Percentiles rank a stretch among this genome's conserved stretches.
Conservation (phyloP, 1,140 invertebrate species). For the Drosophila miranda region DNA sequence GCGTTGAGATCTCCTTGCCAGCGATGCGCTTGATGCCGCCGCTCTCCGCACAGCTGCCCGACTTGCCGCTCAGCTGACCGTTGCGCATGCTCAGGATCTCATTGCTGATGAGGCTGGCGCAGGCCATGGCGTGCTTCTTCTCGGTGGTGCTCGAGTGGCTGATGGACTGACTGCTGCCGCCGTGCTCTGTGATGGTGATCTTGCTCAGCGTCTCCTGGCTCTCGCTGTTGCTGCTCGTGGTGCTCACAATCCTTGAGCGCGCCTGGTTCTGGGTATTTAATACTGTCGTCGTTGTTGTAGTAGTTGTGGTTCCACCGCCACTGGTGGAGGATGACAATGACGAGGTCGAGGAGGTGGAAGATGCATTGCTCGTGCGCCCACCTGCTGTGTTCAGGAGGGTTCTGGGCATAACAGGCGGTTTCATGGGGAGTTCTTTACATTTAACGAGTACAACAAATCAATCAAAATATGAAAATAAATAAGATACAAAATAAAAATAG, state of each 20-base stretch:
- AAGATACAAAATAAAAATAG: slow-evolving; percentile 59
- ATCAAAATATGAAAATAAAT: slow-evolving; percentile 74
- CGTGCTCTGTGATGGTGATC: slow-evolving; percentile 64
- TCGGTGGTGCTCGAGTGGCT: slow-evolving; percentile 45
- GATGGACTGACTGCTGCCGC: slow-evolving; percentile 26
- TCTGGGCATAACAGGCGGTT: slow-evolving; percentile 76
- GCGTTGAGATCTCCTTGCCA: slow-evolving; percentile 78
- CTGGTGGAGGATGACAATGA: slow-evolving; percentile 34
- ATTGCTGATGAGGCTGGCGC: slow-evolving; percentile 69
- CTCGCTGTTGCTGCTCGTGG: slow-evolving; percentile 51
- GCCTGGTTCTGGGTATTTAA: slow-evolving; percentile 66
- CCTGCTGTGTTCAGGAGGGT: slow-evolving; percentile 51
- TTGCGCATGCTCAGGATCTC: slow-evolving; percentile 79
- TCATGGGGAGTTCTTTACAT: slow-evolving; percentile 73
- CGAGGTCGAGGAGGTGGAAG: slow-evolving; percentile 36
- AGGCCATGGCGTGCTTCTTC: slow-evolving; percentile 53
- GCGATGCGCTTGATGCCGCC: slow-evolving; percentile 70
- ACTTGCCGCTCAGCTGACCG: slow-evolving; percentile 43
- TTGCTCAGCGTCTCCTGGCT: slow-evolving; percentile 59
- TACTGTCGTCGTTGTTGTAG: slow-evolving; percentile 63
- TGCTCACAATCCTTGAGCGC: slow-evolving; percentile 46
- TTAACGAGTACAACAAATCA: slow-evolving; percentile 60
- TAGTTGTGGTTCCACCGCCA: slow-evolving; percentile 29
- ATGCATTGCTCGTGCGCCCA: slow-evolving; percentile 44
- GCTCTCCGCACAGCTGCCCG: slow-evolving; percentile 60